Evolutionary conservation across 2,888 invertebrate genomes (phyloP), one percentile per base, ranked within the genome.

Genomic region (Eustalomyia histrio): DNA sequence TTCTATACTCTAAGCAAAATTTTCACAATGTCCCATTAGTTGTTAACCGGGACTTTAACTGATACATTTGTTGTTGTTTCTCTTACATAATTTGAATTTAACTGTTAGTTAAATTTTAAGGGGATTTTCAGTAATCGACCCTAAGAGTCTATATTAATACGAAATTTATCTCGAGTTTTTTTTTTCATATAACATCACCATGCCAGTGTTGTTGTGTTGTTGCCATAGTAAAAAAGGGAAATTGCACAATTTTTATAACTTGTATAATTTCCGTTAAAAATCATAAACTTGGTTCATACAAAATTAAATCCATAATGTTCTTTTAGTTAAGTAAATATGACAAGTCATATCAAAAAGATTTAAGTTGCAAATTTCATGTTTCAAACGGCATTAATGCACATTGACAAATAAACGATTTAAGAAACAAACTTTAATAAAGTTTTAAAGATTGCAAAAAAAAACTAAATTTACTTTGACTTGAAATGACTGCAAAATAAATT

Each of bases 181-280:
- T 43, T 60, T 18, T 39, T 39, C 12, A 47, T 47, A 47, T 60
- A 67, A 60, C 53, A 12, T 67, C 68, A 63, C 1, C 43, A n/a
- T 47, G 14, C 14, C n/a, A 5, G 35, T 21, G 21, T 39, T 39
- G 10, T 39, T 47, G 43, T 43, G 7, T 43, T 35, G 35, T 35
- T 43, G 14, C 14, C 14, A 43, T 43, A 14, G 43, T 43, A 24
- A 57, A 57, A 76, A 81, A 81, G 81, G 81, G 81, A 81, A 81
- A 81, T 81, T 81, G 78, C 81, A 81, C 74, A 78, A 80, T 73
- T 76, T 68, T 76, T 76, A 73, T 68, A 76, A 73, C 68, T 68
- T 68, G 76, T 73, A 76, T 72, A 76, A 81, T 81, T 80, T 80
- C 80, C 80, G 80, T 52, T 80, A 7, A 67, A 79, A 75, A 33